phyloP scores from a whole-genome alignment of 2,113 vertebrate genomes.

The Numenius arquata region DNA sequence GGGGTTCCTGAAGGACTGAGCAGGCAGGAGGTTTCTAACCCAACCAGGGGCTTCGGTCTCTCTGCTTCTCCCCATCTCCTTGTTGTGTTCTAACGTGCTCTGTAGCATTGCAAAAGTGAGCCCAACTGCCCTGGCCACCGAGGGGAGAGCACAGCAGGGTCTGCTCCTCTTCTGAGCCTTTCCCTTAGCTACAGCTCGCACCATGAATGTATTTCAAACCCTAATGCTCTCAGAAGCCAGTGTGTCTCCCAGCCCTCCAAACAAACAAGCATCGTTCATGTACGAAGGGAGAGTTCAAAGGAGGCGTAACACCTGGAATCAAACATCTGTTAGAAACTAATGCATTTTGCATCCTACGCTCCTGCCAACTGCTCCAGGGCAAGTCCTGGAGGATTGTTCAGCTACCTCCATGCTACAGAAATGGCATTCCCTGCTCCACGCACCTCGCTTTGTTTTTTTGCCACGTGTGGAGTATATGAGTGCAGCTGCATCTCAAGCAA shows the following conservation, averaged over 20 bases:
- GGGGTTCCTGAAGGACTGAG: background rate
- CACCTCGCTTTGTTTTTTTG: background rate
- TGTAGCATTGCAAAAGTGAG: background rate
- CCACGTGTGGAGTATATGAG: background rate
- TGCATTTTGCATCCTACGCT: slow-evolving; percentile 38
- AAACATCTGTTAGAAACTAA: slow-evolving; percentile 52
- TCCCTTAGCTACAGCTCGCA: background rate
- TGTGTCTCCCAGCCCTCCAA: slow-evolving; percentile 3
- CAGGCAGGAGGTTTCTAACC: background rate
- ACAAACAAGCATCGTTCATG: slow-evolving; percentile 9
- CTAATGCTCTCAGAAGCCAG: background rate
- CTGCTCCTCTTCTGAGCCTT: background rate
- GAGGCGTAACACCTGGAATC: slow-evolving; percentile 61
- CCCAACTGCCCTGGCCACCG: rapidly evolving
- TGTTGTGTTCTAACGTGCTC: rapidly evolving
- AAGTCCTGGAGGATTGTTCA: slow-evolving; percentile 11
- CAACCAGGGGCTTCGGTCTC: background rate
- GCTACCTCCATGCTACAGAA: background rate
- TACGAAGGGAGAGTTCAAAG: slow-evolving; percentile 39
- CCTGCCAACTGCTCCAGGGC: slow-evolving; percentile 45
- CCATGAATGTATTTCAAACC: background rate
- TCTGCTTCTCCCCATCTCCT: background rate
- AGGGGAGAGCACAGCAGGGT: background rate
- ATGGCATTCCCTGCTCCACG: background rate
- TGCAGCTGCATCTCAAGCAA: background rate